Conservation (phyloP, 2,888 invertebrate species). For the Ophion ellenae region DNA sequence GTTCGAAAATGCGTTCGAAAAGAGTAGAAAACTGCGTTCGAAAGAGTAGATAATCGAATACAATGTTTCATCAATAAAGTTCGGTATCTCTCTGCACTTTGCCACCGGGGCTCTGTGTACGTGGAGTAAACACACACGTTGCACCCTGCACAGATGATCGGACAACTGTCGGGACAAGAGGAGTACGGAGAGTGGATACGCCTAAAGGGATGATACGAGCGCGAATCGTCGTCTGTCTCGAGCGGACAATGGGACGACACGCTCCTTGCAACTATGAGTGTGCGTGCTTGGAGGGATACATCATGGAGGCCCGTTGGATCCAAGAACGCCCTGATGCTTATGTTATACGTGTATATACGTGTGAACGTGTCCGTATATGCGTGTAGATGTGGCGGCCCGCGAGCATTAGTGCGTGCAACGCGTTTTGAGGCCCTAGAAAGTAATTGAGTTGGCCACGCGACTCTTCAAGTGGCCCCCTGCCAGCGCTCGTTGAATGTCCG, state of each 20-base stretch:
- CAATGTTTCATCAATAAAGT: slow-evolving; percentile 27
- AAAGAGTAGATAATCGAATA: slow-evolving; percentile 8
- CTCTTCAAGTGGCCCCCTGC: slow-evolving; percentile 81
- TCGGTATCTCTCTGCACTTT: slow-evolving; percentile 27
- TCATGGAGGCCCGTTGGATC: slow-evolving; percentile 11
- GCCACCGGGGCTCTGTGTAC: slow-evolving; percentile 19
- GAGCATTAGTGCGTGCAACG: slow-evolving; percentile 71
- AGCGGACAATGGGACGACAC: slow-evolving; percentile 69
- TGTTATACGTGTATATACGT: slow-evolving; percentile 1
- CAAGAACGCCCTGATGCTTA: slow-evolving; percentile 3
- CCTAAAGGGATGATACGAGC: slow-evolving; percentile 37
- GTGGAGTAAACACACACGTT: slow-evolving; percentile 33
- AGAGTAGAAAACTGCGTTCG: not conserved
- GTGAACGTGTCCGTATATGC: slow-evolving; percentile 33
- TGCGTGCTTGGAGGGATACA: slow-evolving; percentile 45
- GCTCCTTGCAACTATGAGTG: slow-evolving; percentile 64
- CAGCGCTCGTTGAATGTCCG: slow-evolving; percentile 68
- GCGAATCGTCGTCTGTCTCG: slow-evolving; percentile 59
- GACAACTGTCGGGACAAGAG: slow-evolving; percentile 65
- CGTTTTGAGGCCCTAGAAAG: slow-evolving; percentile 79
- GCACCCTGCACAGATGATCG: slow-evolving; percentile 63
- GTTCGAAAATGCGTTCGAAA: not conserved
- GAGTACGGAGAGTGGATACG: slow-evolving; percentile 9
- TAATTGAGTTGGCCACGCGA: slow-evolving; percentile 84
- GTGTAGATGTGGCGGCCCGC: slow-evolving; percentile 60